Percentiles rank a stretch among this genome's conserved stretches.
These are phyloP conservation scores for Drepana arcuata DNA, from an alignment of 1,140 invertebrate genomes.

Conservation along the genomic window DNA sequence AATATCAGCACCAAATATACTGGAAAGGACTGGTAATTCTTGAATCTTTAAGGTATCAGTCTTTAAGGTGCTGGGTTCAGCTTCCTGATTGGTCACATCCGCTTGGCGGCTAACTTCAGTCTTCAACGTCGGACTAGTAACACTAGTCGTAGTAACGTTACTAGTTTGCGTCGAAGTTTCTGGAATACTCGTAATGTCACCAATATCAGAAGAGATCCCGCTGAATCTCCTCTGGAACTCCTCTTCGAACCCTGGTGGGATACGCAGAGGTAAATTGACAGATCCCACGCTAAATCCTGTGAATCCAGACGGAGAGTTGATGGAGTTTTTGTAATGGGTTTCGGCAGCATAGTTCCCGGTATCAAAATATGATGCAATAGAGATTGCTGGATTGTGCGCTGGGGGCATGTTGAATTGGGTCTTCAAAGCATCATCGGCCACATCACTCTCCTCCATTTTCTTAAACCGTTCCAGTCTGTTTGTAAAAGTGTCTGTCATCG, in stretches of 20 bases:
- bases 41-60: no score
- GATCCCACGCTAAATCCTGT: conserved; percentile 1
- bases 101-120: no score
- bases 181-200: conserved; percentile 13
- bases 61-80: no score
- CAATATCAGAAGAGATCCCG: conserved; percentile 1
- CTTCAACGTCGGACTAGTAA: no score
- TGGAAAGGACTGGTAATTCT: no score
- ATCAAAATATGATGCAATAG: conserved; percentile 58
- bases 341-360: conserved; percentile 61
- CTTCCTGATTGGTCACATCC: no score
- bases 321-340: conserved; percentile 43
- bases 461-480: conserved; percentile 52
- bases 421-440: conserved; percentile 16
- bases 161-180: conserved; percentile 36
- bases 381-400: conserved; percentile 24
- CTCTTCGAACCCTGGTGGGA: conserved; percentile 55
- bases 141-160: no score
- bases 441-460: conserved; percentile 32
- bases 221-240: conserved; percentile 32
- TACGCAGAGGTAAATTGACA: conserved; percentile 14
- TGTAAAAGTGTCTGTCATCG: conserved; percentile 39
- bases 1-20: no score
- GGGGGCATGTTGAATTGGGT: conserved; percentile 17
- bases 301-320: conserved; percentile 19